Evolutionary conservation across 2,888 invertebrate genomes (phyloP).

Genomic region (Nomada fucata): DNA sequence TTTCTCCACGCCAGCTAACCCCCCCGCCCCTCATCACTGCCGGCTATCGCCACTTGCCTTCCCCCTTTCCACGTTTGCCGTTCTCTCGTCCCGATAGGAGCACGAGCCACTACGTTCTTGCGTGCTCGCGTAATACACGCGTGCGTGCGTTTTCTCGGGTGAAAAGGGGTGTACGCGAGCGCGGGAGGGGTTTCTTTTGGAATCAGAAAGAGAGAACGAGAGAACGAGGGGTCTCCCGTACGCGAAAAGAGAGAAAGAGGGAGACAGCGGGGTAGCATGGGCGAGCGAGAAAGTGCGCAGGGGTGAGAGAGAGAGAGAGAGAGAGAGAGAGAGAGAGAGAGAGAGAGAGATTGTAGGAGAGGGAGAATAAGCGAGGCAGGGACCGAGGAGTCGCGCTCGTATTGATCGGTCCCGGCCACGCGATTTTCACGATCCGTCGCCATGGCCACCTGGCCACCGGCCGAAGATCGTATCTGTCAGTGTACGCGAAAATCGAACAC

Average conservation of each 20-base stretch:
- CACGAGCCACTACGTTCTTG: slow-evolving; percentile 33
- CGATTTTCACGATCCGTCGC: slow-evolving; percentile 84
- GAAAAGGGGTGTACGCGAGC: slow-evolving; percentile 58
- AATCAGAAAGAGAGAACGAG: slow-evolving; percentile 31
- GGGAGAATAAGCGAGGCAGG: slow-evolving; percentile 61
- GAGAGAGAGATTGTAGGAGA: slow-evolving; percentile 19
- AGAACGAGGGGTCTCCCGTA: background rate
- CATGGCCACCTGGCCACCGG: slow-evolving; percentile 83
- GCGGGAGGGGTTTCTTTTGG: slow-evolving; percentile 68
- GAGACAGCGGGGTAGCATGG: slow-evolving; percentile 9
- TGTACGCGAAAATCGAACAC: slow-evolving; percentile 69
- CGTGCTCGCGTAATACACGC: slow-evolving; percentile 17
- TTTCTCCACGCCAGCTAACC: background rate
- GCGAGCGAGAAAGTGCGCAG: background rate
- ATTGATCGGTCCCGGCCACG: slow-evolving; percentile 83
- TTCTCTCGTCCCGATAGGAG: slow-evolving; percentile 7
- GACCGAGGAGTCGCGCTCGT: slow-evolving; percentile 77
- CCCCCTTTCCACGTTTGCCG: background rate
- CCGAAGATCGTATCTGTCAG: slow-evolving; percentile 81
- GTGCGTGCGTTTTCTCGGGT: slow-evolving; percentile 51
- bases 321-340: slow-evolving; percentile 45
- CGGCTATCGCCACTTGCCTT: slow-evolving; percentile 14
- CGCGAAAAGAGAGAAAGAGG: slow-evolving; percentile 40
- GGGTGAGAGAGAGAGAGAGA: slow-evolving; percentile 38
- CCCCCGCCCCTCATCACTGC: background rate